These are phyloP conservation scores for Metalampra italica DNA, from an alignment of 2,888 invertebrate species.

Conservation along the genomic window DNA sequence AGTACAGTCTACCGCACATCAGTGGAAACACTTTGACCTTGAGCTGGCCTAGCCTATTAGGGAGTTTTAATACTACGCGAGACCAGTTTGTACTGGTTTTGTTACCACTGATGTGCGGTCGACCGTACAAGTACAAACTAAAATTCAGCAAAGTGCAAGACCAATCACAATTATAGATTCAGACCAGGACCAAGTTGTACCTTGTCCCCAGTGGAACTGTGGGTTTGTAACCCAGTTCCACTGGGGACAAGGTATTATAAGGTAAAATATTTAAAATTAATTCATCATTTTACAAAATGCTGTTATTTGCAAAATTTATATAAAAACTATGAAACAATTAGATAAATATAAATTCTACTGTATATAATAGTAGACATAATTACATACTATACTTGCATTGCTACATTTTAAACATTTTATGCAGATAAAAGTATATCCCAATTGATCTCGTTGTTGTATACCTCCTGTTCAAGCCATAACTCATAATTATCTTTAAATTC, in stretches of 20 bases:
- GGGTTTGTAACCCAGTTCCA: too few species aligned
- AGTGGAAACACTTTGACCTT: too few species aligned
- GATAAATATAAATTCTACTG: background rate
- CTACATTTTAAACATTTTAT: constrained; percentile 23
- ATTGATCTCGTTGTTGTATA: constrained; percentile 90
- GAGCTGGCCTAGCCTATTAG: too few species aligned
- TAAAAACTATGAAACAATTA: constrained; percentile 5
- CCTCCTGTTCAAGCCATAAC: constrained; percentile 97
- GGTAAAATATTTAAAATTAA: background rate
- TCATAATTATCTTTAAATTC: constrained; percentile 96
- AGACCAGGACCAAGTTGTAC: too few species aligned
- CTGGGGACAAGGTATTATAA: background rate
- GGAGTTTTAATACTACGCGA: too few species aligned
- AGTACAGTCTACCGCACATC: too few species aligned
- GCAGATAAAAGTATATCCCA: constrained; percentile 81
- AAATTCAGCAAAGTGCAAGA: too few species aligned
- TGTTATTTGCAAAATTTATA: constrained; percentile 7
- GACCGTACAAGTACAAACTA: too few species aligned
- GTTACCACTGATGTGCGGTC: too few species aligned
- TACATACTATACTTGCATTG: background rate
- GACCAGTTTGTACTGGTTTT: too few species aligned
- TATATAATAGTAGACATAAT: background rate
- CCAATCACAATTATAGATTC: too few species aligned
- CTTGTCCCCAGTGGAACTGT: too few species aligned
- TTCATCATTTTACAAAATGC: background rate